Evolutionary conservation across 2,888 invertebrate genomes (phyloP).

Genomic region (Aphodius sticticus): DNA sequence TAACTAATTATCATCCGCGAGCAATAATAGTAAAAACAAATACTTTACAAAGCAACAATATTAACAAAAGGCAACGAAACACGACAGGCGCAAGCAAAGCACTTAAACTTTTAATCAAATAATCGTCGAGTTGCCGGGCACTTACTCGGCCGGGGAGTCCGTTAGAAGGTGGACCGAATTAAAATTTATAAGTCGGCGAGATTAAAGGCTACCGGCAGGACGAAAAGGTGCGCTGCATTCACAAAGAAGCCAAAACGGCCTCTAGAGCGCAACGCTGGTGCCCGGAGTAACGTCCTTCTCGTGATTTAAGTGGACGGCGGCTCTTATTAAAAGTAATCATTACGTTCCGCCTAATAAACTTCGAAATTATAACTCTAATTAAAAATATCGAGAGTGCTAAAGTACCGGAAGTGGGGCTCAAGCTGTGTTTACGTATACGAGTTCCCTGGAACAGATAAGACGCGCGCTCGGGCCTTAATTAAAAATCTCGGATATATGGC

Average conservation of each 20-base stretch:
- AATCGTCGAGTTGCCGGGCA: not conserved
- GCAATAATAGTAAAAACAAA: no score
- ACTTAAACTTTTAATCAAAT: not conserved
- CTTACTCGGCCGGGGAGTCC: not conserved
- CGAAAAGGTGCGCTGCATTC: not conserved
- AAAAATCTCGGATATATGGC: slow-evolving; percentile 33
- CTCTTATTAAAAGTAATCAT: not conserved
- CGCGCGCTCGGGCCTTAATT: slow-evolving; percentile 28
- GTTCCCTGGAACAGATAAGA: slow-evolving; percentile 15
- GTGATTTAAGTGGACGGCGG: not conserved
- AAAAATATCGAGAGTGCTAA: slow-evolving; percentile 17
- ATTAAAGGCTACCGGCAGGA: not conserved
- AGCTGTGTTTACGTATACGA: slow-evolving; percentile 19
- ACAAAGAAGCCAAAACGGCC: not conserved
- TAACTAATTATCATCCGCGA: no score
- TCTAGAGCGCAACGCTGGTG: not conserved
- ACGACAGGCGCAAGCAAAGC: not conserved
- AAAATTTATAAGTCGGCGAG: not conserved
- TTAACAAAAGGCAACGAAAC: not conserved
- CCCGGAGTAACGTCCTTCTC: not conserved
- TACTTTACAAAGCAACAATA: no score
- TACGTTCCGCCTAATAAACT: slow-evolving; percentile 19
- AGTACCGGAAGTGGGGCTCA: slow-evolving; percentile 12
- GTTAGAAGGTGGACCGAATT: not conserved
- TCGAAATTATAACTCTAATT: slow-evolving; percentile 27